Conservation (phyloP, 2,797 vertebrate species). For the Podarcis siculus region DNA sequence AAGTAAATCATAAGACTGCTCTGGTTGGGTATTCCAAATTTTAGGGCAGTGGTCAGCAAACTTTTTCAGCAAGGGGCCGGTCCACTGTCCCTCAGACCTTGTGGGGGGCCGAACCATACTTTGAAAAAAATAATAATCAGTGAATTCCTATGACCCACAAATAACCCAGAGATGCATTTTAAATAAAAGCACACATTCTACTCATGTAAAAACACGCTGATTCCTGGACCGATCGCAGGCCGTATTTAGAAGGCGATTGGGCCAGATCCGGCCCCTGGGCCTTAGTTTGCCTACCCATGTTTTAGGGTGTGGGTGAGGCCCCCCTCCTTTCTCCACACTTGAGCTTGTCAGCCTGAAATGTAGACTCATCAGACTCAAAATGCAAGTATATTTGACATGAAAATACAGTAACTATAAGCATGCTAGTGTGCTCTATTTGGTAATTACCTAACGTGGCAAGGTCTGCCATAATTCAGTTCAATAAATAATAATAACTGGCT, state of each 20-base stretch:
- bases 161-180: no score
- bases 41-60: not conserved
- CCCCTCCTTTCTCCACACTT: not conserved
- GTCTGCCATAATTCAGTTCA: not conserved
- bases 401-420: not conserved
- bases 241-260: no score
- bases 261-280: no score
- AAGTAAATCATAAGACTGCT: not conserved
- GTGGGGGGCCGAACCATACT: no score
- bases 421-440: not conserved
- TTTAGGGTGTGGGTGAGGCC: not conserved
- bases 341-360: constrained; percentile 11
- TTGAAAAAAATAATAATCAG: no score
- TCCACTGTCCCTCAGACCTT: no score
- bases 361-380: not conserved
- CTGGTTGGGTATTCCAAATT: constrained; percentile 8
- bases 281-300: not conserved
- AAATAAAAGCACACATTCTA: no score
- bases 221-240: no score
- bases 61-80: no score
- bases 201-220: no score
- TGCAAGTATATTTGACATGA: not conserved
- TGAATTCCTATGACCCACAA: no score
- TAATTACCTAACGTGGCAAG: not conserved
- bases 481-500: not conserved